Percentiles rank a stretch among this genome's conserved stretches.
Evolutionary conservation across 2,888 invertebrate species (phyloP).

Genomic region (Sarcophaga caerulescens): DNA sequence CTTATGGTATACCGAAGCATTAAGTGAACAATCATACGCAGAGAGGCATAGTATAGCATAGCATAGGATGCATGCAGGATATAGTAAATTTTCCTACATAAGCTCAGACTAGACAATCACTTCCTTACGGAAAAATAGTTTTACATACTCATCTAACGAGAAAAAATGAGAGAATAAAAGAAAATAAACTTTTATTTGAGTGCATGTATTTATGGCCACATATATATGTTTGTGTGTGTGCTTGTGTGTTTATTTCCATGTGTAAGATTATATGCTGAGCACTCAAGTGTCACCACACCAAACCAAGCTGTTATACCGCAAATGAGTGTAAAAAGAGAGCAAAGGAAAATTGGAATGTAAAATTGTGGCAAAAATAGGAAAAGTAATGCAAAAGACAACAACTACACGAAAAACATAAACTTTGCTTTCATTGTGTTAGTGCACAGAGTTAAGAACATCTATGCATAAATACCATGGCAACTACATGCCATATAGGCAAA

Average conservation of each 20-base stretch:
- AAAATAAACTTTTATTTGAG: neutral
- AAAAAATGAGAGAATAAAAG: constrained; percentile 28
- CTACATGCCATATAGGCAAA: neutral
- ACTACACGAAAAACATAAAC: constrained; percentile 19
- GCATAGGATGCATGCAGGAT: constrained; percentile 63
- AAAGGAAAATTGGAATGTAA: constrained; percentile 44
- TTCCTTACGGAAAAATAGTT: constrained; percentile 65
- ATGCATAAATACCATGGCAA: constrained; percentile 63
- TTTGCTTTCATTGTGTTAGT: constrained; percentile 3
- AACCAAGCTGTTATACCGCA: constrained; percentile 68
- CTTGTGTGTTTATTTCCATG: constrained; percentile 34
- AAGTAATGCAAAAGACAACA: constrained; percentile 20
- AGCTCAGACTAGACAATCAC: constrained; percentile 67
- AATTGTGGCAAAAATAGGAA: constrained; percentile 45
- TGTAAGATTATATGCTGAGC: constrained; percentile 72
- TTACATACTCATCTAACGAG: constrained; percentile 43
- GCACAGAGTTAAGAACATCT: constrained; percentile 61
- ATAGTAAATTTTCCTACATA: constrained; percentile 67
- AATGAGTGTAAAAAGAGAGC: constrained; percentile 68
- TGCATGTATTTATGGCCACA: constrained; percentile 20
- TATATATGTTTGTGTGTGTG: neutral
- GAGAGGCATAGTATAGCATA: neutral
- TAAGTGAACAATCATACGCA: constrained; percentile 24
- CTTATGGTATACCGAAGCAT: constrained; percentile 5
- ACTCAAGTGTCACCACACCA: constrained; percentile 70